Conservation (phyloP, 2,888 invertebrate species). For the Dimorphilus gyrociliatus region DNA sequence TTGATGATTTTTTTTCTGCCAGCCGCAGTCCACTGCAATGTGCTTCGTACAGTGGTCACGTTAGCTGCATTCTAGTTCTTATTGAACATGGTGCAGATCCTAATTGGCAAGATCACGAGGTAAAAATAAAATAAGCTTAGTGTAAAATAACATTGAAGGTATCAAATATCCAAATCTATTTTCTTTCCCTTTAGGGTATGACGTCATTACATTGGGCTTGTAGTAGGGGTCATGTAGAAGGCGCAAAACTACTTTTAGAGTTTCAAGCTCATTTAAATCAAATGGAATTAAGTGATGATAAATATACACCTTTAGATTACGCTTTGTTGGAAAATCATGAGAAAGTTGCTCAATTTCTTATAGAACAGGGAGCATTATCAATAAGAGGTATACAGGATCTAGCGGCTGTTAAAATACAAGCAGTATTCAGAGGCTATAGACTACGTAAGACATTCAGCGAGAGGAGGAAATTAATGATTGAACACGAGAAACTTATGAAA, state of each 20-base stretch:
- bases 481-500: slow-evolving; percentile 34
- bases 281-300: slow-evolving; percentile 36
- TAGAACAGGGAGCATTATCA: slow-evolving; percentile 33
- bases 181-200: slow-evolving; percentile 25
- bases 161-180: not conserved
- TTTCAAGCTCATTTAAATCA: slow-evolving; percentile 33
- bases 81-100: slow-evolving; percentile 33
- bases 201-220: slow-evolving; percentile 37
- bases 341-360: slow-evolving; percentile 35
- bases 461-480: slow-evolving; percentile 32
- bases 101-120: slow-evolving; percentile 34
- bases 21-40: slow-evolving; percentile 36
- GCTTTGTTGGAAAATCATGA: slow-evolving; percentile 35
- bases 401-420: slow-evolving; percentile 36
- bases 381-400: slow-evolving; percentile 36
- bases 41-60: slow-evolving; percentile 35
- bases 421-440: slow-evolving; percentile 28
- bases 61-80: slow-evolving; percentile 37
- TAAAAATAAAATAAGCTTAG: too few relatives aligned
- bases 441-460: slow-evolving; percentile 33
- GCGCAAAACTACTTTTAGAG: slow-evolving; percentile 33
- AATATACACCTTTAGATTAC: slow-evolving; percentile 35
- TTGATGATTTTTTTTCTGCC: slow-evolving; percentile 4
- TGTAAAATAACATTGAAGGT: too few relatives aligned
- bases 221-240: slow-evolving; percentile 34